These are phyloP conservation scores for Temnothorax longispinosus DNA, from an alignment of 1,140 invertebrate species.

Conservation along the genomic window DNA sequence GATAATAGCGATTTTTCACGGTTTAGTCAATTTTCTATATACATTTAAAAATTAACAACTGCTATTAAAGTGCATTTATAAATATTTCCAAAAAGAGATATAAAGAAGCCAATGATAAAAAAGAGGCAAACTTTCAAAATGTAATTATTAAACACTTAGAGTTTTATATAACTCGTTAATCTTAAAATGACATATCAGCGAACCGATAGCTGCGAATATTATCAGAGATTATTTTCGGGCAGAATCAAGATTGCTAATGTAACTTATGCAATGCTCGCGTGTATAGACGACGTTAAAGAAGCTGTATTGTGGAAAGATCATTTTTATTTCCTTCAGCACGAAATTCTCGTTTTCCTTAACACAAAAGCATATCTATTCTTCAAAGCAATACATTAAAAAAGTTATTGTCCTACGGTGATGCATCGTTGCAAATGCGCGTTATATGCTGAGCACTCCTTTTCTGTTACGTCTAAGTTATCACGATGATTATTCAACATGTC, in stretches of 20 bases:
- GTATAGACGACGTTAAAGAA: not conserved
- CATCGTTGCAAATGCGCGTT: constrained; percentile 28
- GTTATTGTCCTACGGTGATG: not conserved
- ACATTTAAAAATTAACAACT: not conserved
- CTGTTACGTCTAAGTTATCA: constrained; percentile 1
- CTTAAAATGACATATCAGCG: not conserved
- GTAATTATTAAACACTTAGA: constrained; percentile 16
- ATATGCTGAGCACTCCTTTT: not conserved
- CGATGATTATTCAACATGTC: constrained; percentile 17
- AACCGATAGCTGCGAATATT: constrained; percentile 9
- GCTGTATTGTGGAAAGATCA: not conserved
- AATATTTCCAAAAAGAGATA: not conserved
- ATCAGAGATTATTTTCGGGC: constrained; percentile 22
- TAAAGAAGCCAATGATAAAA: not conserved
- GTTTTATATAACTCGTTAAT: constrained; percentile 29
- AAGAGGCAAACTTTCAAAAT: not conserved
- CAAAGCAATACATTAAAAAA: not conserved
- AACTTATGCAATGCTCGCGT: constrained; percentile 8
- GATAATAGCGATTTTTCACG: not conserved
- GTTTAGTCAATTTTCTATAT: not conserved
- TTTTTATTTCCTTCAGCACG: not conserved
- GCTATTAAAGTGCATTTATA: not conserved
- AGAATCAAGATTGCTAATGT: constrained; percentile 18
- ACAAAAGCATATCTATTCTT: not conserved
- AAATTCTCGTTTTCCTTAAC: not conserved